Evolutionary conservation across 1,140 invertebrate genomes (phyloP).

Genomic region (Ips typographus): DNA sequence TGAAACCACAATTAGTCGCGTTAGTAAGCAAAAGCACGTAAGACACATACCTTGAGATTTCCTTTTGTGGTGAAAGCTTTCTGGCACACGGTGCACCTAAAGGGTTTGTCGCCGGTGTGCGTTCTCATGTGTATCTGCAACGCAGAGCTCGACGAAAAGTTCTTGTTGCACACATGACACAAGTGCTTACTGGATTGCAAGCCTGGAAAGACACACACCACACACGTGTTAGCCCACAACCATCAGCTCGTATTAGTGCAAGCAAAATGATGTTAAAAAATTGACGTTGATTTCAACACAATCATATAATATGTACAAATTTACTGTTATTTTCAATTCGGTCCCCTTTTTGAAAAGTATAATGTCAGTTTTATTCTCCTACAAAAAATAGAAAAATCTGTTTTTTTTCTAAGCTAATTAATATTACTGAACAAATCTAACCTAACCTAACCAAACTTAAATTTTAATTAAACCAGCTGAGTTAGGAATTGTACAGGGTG

Average conservation of each 20-base stretch:
- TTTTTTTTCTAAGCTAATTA: no score
- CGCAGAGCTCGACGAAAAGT: conserved; percentile 94
- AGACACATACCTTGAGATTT: conserved; percentile 86
- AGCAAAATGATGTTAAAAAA: conserved; percentile 45
- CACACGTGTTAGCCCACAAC: conserved; percentile 53
- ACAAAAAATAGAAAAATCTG: no score
- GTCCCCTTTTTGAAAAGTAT: no score
- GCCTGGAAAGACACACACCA: conserved; percentile 53
- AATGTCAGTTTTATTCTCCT: no score
- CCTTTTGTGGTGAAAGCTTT: conserved; percentile 98
- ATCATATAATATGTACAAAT: no score
- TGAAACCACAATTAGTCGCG: conserved; percentile 22
- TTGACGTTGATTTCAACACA: background rate
- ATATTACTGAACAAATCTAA: no score
- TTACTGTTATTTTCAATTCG: no score
- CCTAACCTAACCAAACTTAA: no score
- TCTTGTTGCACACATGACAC: conserved; percentile 95
- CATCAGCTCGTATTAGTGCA: conserved; percentile 48
- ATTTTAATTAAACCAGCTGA: no score
- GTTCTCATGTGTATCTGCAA: conserved; percentile 98
- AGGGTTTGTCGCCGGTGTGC: conserved; percentile 97
- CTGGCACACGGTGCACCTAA: conserved; percentile 91
- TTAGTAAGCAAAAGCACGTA: conserved; percentile 42
- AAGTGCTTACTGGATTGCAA: conserved; percentile 78
- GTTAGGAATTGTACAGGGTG: no score